phyloP scores from a whole-genome alignment of 1,140 invertebrate species.

The Episyrphus balteatus region DNA sequence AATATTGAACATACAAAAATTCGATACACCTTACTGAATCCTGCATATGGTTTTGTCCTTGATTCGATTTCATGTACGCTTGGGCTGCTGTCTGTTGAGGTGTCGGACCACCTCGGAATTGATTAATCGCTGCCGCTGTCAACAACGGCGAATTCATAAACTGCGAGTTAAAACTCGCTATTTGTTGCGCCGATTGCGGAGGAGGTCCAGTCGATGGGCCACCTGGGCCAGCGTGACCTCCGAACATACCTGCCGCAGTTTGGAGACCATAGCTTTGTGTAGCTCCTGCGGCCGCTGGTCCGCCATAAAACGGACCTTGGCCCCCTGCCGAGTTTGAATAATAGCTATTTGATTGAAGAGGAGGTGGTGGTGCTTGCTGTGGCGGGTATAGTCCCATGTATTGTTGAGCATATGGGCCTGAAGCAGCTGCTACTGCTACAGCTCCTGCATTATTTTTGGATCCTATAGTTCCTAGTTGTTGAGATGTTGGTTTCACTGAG shows the following conservation, averaged over 20 bases:
- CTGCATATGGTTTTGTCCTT: conserved; percentile 42
- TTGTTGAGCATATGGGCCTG: conserved; percentile 29
- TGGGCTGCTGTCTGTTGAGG: conserved; percentile 39
- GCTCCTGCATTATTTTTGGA: conserved; percentile 46
- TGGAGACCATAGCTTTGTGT: conserved; percentile 42
- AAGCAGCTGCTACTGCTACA: conserved; percentile 40
- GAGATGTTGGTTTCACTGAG: conserved; percentile 71
- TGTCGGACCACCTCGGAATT: conserved; percentile 36
- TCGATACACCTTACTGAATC: conserved; percentile 34
- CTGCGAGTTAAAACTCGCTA: conserved; percentile 35
- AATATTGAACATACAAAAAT: conserved; percentile 9
- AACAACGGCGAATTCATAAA: conserved; percentile 36
- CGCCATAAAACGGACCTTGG: conserved; percentile 32
- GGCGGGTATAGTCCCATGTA: conserved; percentile 36
- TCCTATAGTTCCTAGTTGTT: conserved; percentile 73
- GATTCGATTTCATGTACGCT: conserved; percentile 44
- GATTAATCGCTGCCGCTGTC: conserved; percentile 29
- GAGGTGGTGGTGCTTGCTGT: conserved; percentile 40
- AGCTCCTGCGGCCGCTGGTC: conserved; percentile 36
- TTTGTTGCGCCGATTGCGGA: conserved; percentile 32
- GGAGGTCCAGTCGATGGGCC: conserved; percentile 9
- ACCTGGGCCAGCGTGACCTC: conserved; percentile 17
- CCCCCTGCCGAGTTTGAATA: conserved; percentile 45
- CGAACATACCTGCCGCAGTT: conserved; percentile 33
- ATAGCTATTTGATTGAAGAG: conserved; percentile 47